phyloP scores from a whole-genome alignment of 2,113 vertebrate species.

The Murina feae region DNA sequence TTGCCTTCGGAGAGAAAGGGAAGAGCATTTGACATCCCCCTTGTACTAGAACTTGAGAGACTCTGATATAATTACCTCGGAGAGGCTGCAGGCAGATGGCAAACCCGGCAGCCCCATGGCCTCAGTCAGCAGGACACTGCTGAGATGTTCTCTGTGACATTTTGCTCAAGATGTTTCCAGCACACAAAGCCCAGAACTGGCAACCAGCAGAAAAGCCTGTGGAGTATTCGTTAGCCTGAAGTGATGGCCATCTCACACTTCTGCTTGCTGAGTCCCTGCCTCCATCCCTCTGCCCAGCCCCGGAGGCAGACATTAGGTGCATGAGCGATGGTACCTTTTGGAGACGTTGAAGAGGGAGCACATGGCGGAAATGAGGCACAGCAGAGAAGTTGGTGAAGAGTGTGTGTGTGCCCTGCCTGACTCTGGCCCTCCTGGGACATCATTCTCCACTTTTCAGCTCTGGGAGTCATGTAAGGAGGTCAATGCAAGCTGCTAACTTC shows the following conservation, averaged over 20 bases:
- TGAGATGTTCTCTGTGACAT: conserved; percentile 76
- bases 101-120: conserved; percentile 67
- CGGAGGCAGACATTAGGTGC: background rate
- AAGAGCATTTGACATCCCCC: conserved; percentile 75
- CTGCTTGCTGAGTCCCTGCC: rapidly evolving
- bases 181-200: conserved; percentile 71
- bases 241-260: background rate
- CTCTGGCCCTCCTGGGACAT: background rate
- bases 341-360: background rate
- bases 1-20: conserved; percentile 72
- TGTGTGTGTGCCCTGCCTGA: background rate
- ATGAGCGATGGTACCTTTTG: background rate
- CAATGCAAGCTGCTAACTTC: background rate
- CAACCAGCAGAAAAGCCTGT: conserved; percentile 49
- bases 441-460: background rate
- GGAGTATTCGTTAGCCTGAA: conserved; percentile 58
- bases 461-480: background rate
- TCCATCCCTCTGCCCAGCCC: background rate
- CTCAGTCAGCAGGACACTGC: conserved; percentile 75
- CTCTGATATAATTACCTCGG: conserved; percentile 77
- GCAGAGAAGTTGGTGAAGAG: background rate
- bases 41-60: conserved; percentile 68
- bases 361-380: rapidly evolving
- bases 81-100: conserved; percentile 81
- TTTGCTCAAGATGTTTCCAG: conserved; percentile 79